A percentile compares a stretch with the other conserved stretches of the same genome.
phyloP scores from a whole-genome alignment of 2,113 vertebrate genomes.

The Bos indicus region DNA sequence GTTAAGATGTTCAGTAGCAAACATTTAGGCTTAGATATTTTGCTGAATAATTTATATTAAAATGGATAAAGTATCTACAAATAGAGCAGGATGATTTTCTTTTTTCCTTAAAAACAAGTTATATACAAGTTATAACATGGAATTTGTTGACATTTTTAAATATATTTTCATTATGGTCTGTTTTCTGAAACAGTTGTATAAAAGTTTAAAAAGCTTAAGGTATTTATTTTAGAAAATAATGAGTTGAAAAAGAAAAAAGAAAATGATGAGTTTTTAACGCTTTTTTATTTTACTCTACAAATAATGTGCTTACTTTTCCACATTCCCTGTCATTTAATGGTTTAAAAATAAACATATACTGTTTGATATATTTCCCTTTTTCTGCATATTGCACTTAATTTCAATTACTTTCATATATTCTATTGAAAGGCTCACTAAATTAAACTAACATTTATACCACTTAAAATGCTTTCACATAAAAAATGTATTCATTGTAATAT shows the following conservation, averaged over 20 bases:
- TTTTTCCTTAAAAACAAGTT: background rate
- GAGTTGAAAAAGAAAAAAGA: background rate
- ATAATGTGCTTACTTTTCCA: background rate
- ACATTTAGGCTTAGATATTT: constrained; percentile 53
- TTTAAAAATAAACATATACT: background rate
- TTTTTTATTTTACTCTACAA: background rate
- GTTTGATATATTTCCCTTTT: background rate
- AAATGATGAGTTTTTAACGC: background rate
- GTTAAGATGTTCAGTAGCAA: constrained; percentile 61
- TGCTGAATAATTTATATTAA: constrained; percentile 37
- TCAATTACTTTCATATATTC: background rate
- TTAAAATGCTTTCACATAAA: background rate
- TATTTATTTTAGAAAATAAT: background rate
- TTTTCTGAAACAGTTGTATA: background rate
- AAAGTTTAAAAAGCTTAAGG: background rate
- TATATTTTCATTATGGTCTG: background rate
- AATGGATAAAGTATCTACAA: constrained; percentile 15
- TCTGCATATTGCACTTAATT: background rate
- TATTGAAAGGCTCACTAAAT: background rate
- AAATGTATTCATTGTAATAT: background rate
- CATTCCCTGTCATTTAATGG: background rate
- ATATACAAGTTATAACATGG: background rate
- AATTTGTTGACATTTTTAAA: background rate
- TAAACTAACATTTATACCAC: background rate
- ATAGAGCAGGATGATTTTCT: background rate